Percentiles rank a stretch among this genome's conserved stretches.
Evolutionary conservation across 2,113 vertebrate species (phyloP).

Genomic region (Balaeniceps rex): DNA sequence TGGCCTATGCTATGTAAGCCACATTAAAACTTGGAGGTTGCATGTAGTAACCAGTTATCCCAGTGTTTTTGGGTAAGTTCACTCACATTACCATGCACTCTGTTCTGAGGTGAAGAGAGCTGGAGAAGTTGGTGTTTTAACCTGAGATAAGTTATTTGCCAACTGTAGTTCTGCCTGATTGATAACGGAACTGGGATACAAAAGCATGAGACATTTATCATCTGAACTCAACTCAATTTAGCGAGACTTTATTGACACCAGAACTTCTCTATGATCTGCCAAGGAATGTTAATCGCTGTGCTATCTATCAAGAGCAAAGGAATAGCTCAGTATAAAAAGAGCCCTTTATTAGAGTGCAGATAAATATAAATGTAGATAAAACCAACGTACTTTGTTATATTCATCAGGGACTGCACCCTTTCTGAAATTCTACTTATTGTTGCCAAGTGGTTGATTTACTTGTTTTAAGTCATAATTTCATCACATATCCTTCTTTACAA

Average conservation of each 20-base stretch:
- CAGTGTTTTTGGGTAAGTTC: background rate
- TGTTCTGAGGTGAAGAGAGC: background rate
- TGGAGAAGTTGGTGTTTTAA: background rate
- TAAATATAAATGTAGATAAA: constrained; percentile 31
- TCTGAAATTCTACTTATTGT: background rate
- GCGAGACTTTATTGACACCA: constrained; percentile 52
- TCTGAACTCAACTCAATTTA: constrained; percentile 41
- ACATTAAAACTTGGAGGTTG: background rate
- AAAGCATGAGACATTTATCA: constrained; percentile 26
- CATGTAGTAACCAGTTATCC: background rate
- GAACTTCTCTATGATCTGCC: constrained; percentile 39
- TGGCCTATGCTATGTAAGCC: background rate
- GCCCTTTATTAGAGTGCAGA: background rate
- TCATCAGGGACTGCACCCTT: background rate
- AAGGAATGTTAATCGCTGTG: constrained; percentile 52
- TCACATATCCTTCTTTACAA: background rate
- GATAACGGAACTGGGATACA: constrained; percentile 8
- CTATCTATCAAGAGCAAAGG: constrained; percentile 31
- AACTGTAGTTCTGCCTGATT: constrained; percentile 2
- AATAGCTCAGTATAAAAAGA: constrained; percentile 2
- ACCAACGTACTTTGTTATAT: background rate
- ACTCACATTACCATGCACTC: background rate
- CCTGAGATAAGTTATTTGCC: background rate
- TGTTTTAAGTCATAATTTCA: background rate
- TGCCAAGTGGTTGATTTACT: background rate